phyloP scores from a whole-genome alignment of 2,888 invertebrate genomes.

The Euclidia mi region DNA sequence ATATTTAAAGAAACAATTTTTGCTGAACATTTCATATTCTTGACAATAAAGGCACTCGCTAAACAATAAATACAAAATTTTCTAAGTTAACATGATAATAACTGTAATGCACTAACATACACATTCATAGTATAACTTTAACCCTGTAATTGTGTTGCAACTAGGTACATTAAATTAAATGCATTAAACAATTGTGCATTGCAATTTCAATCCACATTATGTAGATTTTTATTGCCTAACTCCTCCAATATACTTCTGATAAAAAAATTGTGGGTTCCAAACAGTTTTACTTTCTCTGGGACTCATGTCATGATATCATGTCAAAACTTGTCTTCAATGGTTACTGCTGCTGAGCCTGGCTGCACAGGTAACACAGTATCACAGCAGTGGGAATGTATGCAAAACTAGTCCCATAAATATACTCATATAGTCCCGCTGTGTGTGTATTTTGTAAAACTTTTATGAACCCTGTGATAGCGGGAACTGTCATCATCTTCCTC shows the following conservation, averaged over 20 bases:
- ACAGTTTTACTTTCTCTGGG: too few species aligned
- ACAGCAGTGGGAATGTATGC: too few species aligned
- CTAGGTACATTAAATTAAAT: constrained; percentile 2
- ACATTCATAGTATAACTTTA: constrained; percentile 27
- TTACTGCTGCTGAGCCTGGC: too few species aligned
- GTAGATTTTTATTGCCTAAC: too few species aligned
- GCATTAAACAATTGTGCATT: too few species aligned
- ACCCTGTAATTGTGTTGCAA: constrained; percentile 34
- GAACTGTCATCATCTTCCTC: constrained; percentile 82
- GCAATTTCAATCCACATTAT: too few species aligned
- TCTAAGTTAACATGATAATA: constrained; percentile 18
- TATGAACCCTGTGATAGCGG: constrained; percentile 66
- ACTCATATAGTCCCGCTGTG: constrained; percentile 78
- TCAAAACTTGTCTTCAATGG: too few species aligned
- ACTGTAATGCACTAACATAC: constrained; percentile 10
- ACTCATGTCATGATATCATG: too few species aligned
- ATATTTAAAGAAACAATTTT: neutral
- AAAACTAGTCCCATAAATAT: too few species aligned
- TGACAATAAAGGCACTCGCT: neutral
- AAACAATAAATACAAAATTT: constrained; percentile 10
- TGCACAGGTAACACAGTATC: too few species aligned
- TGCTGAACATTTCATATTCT: neutral
- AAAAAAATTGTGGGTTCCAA: too few species aligned
- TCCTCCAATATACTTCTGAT: too few species aligned
- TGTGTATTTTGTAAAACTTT: constrained; percentile 73